phyloP scores from a whole-genome alignment of 2,888 invertebrate species.

The Calephelis perditalis region DNA sequence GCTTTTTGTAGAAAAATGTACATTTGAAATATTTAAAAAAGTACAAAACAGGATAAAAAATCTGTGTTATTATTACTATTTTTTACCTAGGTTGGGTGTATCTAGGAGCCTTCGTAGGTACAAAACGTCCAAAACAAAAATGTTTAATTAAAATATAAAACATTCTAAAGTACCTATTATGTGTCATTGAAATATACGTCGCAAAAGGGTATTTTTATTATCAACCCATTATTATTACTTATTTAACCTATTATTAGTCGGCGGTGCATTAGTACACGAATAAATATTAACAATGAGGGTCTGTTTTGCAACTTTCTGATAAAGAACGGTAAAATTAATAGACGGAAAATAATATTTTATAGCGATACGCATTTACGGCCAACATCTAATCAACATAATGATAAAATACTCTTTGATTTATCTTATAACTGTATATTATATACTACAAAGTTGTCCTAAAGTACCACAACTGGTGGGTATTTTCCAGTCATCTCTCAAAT shows the following conservation, averaged over 20 bases:
- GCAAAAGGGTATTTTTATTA: neutral
- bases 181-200: neutral
- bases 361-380: too few relatives aligned
- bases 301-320: neutral
- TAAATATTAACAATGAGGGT: neutral
- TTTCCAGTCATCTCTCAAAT: too few relatives aligned
- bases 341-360: too few relatives aligned
- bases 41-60: too few relatives aligned
- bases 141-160: neutral
- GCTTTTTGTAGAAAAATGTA: too few relatives aligned
- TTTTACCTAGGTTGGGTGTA: too few relatives aligned
- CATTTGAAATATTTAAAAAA: too few relatives aligned
- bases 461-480: slow-evolving; percentile 11
- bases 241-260: slow-evolving; percentile 23
- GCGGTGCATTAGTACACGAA: slow-evolving; percentile 20
- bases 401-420: neutral
- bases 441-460: slow-evolving; percentile 12
- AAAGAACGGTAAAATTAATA: neutral
- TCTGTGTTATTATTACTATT: too few relatives aligned
- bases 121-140: too few relatives aligned
- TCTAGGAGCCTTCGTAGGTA: too few relatives aligned
- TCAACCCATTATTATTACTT: neutral
- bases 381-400: too few relatives aligned
- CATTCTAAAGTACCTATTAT: neutral
- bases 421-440: slow-evolving; percentile 13